Evolutionary conservation across 2,797 vertebrate genomes (phyloP), one percentile per base, ranked within the genome.

Genomic region (Caiman crocodilus): DNA sequence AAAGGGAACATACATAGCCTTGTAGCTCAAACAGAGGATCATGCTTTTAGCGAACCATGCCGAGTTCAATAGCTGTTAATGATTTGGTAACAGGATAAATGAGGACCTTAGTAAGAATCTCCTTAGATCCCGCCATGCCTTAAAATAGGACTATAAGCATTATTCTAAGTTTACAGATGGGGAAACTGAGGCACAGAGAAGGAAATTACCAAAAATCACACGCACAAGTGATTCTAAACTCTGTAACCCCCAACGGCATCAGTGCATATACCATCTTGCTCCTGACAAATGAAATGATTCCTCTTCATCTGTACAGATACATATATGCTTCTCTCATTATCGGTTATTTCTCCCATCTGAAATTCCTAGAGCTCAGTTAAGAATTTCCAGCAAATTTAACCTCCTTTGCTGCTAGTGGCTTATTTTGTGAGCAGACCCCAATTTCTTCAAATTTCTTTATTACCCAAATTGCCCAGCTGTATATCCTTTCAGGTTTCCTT

Each of bases 341-440:
- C 69, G 14, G 42, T 25, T 26, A 73, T 73, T 16, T 73, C 50
- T 50, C 25, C 14, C 25, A 15, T 80, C 86, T 57, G 67, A 73
- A 90, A 90, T 87, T 94, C 82, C 87, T 78, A 74, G 80, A 92
- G 69, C 74, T 76, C 11, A 6, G 56, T 85, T 55, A 96, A 93
- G 88, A 94, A 89, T 85, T 89, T 80, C 82, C 78, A 91, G 85
- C 63, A 73, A 76, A 77, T 79, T 88, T 78, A 93, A 94, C 92
- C 42, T 63, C 79, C 65, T 82, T 35, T 59, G 30, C 85, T 95
- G 56, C 91, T 94, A 76, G 69, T 91, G 92, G 81, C 85, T 17
- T 67, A 86, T 88, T 91, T 92, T 85, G 90, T 20, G 61, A 91
- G 87, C 86, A 95, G 78, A 86, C 84, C 89, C 93, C 91, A 82